Evolutionary conservation across 2,888 invertebrate species (phyloP).

Genomic region (Nymphalis c-album): DNA sequence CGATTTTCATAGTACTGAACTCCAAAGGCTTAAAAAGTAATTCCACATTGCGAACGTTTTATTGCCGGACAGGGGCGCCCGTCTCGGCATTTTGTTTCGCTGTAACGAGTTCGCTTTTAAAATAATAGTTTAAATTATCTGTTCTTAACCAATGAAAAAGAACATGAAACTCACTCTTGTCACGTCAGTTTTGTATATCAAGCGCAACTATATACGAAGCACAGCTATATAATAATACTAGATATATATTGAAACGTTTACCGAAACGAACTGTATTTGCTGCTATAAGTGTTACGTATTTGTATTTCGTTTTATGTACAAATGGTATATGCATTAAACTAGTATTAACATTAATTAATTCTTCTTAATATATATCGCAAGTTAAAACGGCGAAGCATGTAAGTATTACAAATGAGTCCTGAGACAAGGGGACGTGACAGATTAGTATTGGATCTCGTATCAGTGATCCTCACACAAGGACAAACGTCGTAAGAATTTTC

Average conservation of each 20-base stretch:
- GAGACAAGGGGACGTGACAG: slow-evolving; percentile 31
- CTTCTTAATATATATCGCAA: not conserved
- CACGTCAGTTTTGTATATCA: no score
- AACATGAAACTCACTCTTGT: not conserved
- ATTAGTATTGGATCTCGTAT: slow-evolving; percentile 28
- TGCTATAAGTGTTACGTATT: no score
- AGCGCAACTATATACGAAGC: no score
- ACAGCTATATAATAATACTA: no score
- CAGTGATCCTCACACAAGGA: slow-evolving; percentile 13
- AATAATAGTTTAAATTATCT: slow-evolving; percentile 13
- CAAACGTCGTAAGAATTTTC: not conserved
- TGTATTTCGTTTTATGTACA: no score
- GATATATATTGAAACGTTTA: no score
- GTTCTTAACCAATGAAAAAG: not conserved
- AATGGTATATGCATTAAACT: no score
- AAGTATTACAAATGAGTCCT: slow-evolving; percentile 35
- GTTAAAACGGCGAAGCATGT: slow-evolving; percentile 13
- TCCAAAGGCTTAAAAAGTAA: slow-evolving; percentile 12
- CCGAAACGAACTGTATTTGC: no score
- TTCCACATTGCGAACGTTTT: slow-evolving; percentile 11
- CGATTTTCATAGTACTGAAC: slow-evolving; percentile 7
- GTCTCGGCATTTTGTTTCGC: slow-evolving; percentile 9
- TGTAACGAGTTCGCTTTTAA: slow-evolving; percentile 9
- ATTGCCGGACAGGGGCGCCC: slow-evolving; percentile 12
- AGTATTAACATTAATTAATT: slow-evolving; percentile 20